Evolutionary conservation across 2,888 invertebrate species (phyloP), one percentile per base, ranked within the genome.

Genomic region (Amblyteles armatorius): DNA sequence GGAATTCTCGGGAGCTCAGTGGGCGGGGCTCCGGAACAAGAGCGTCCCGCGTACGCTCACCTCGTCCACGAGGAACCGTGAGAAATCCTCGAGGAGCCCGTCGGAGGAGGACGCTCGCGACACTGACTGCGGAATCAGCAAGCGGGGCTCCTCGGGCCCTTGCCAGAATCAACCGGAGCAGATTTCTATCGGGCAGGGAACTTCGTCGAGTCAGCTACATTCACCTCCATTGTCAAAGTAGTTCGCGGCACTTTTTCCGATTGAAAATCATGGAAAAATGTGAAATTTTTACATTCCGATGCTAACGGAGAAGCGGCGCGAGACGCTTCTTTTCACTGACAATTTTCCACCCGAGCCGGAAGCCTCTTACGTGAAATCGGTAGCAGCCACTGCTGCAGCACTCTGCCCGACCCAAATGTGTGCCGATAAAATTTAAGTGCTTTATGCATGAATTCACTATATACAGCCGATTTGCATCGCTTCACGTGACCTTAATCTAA

Each of bases 1-100:
- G 7, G 36, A 36, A 68, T 19, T 36, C 6, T 29, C 48, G 63
- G n/a, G 63, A 68, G 26, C 63, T 29, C 79, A 77, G 86, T 85
- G 77, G 82, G 72, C 82, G 50, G 82, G 76, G 86, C 86, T 86
- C 83, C 82, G 83, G 86, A 19, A 72, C 40, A 65, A 19, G 52
- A 65, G 50, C 52, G 72, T 72, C 36, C 55, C 26, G 36, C 55
- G 55, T 67, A 22, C 55, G 36, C 26, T 65, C 67, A 50, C n/a
- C 36, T 50, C 52, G 79, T 7, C 29, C 29, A 13, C 29, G 29
- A 55, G 68, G 68, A 81, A 82, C 77, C 40, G 73, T 36, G 74
- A 74, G 81, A 85, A 89, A 87, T 87, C 87, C 88, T 89, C 84
- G 87, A 90, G 86, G 84, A 85, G 78, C 84, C 72, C 7, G 16